Evolutionary conservation across 2,888 invertebrate species (phyloP).

Genomic region (Amaurobius ferox): DNA sequence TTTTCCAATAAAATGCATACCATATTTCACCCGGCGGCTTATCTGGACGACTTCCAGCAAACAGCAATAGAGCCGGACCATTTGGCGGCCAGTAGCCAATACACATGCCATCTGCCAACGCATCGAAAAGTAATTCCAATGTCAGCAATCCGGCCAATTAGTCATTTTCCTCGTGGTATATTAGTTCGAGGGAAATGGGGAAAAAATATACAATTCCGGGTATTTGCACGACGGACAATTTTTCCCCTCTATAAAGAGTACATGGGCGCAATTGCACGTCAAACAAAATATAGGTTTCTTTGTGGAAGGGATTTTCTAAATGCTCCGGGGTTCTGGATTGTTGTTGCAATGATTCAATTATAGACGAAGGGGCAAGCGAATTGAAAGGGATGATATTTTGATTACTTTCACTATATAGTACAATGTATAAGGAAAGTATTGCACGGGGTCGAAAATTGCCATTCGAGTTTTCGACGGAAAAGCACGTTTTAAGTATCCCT

Average conservation of each 20-base stretch:
- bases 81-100: background rate
- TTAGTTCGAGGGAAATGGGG: background rate
- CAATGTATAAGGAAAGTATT: too few relatives aligned
- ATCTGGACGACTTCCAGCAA: too few relatives aligned
- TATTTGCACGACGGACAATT: conserved; percentile 1
- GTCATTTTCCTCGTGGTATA: background rate
- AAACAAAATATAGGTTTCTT: background rate
- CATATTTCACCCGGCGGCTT: too few relatives aligned
- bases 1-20: too few relatives aligned
- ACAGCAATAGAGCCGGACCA: background rate
- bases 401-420: too few relatives aligned
- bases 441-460: too few relatives aligned
- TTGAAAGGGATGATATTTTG: too few relatives aligned
- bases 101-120: conserved; percentile 4
- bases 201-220: background rate
- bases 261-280: background rate
- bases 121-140: conserved; percentile 15
- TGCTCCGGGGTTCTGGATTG: background rate
- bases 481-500: too few relatives aligned
- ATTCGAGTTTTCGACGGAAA: too few relatives aligned
- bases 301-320: background rate
- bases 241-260: background rate
- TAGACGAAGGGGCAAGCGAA: too few relatives aligned
- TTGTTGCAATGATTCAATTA: background rate
- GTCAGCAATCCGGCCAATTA: conserved; percentile 2